phyloP scores from a whole-genome alignment of 2,113 vertebrate genomes.

The Podiceps cristatus region DNA sequence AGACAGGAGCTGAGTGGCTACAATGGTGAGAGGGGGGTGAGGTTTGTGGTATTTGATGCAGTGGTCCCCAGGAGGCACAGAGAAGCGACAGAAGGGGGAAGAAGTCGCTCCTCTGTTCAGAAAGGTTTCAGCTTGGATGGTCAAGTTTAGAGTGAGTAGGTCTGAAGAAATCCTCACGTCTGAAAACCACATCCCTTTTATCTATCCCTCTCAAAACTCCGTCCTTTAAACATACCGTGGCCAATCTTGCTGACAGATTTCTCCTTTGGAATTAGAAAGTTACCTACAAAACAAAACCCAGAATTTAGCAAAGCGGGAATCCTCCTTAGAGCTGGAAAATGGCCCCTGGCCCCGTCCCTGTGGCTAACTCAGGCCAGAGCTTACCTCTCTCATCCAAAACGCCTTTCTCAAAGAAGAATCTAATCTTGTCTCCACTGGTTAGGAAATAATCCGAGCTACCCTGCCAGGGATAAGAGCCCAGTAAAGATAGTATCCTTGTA shows the following conservation, averaged over 20 bases:
- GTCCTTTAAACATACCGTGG: constrained; percentile 81
- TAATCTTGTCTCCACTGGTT: constrained; percentile 93
- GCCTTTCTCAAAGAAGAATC: constrained; percentile 97
- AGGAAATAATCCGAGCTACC: constrained; percentile 93
- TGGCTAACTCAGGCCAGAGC: not conserved
- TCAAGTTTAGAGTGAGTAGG: not conserved
- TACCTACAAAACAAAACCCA: constrained; percentile 74
- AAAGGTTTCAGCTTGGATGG: not conserved
- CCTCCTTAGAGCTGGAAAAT: not conserved
- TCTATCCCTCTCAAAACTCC: not conserved
- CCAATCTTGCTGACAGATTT: constrained; percentile 93
- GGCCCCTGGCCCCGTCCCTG: fast-evolving
- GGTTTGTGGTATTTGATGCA: not conserved
- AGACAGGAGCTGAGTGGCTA: not conserved
- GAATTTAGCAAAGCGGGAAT: not conserved
- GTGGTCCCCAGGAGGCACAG: not conserved
- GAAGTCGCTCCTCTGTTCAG: not conserved
- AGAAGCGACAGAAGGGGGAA: not conserved
- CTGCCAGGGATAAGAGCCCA: constrained; percentile 70
- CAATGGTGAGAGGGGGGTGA: not conserved
- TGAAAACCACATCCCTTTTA: not conserved
- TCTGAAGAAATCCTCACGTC: not conserved
- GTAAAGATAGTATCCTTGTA: not conserved
- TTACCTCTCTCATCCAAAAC: constrained; percentile 91
- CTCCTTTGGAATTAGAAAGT: constrained; percentile 86